A percentile compares a stretch with the other conserved stretches of the same genome.
Conservation (phyloP, 2,113 vertebrate species). For the Cyphotilapia sp. region DNA sequence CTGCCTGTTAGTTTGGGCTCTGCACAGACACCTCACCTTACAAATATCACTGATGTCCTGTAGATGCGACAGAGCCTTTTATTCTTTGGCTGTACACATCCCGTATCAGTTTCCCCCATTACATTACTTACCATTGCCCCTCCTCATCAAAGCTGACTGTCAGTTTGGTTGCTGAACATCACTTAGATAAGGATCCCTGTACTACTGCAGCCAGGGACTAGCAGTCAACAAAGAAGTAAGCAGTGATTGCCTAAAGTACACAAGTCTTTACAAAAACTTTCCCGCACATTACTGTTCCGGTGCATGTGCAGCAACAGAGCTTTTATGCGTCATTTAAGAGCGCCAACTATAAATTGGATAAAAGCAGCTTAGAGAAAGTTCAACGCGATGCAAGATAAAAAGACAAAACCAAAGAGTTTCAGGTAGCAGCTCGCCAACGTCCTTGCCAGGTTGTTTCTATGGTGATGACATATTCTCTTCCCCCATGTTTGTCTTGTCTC, state of each 20-base stretch:
- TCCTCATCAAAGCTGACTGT: neutral
- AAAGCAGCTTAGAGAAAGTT: neutral
- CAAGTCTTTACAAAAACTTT: neutral
- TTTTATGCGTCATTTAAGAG: neutral
- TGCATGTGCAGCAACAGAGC: neutral
- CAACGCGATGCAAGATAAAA: neutral
- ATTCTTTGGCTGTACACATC: neutral
- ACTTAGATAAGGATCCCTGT: neutral
- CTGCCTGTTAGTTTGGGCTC: neutral
- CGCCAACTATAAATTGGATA: neutral
- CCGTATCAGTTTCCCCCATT: neutral
- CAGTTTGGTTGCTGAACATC: neutral
- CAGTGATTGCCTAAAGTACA: neutral
- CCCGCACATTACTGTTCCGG: neutral
- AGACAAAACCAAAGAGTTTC: neutral
- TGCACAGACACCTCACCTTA: neutral
- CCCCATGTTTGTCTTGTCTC: neutral
- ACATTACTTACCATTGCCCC: neutral
- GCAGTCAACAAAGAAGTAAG: neutral
- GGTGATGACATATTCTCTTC: slow-evolving; percentile 3
- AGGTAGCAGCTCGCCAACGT: neutral
- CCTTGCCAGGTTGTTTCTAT: slow-evolving; percentile 23
- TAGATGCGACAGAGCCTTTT: neutral
- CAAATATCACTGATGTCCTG: neutral
- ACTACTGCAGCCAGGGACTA: neutral